Base-by-base conservation (phyloP, 2,888 invertebrate species). In the Chrysodeixis includens region DNA sequence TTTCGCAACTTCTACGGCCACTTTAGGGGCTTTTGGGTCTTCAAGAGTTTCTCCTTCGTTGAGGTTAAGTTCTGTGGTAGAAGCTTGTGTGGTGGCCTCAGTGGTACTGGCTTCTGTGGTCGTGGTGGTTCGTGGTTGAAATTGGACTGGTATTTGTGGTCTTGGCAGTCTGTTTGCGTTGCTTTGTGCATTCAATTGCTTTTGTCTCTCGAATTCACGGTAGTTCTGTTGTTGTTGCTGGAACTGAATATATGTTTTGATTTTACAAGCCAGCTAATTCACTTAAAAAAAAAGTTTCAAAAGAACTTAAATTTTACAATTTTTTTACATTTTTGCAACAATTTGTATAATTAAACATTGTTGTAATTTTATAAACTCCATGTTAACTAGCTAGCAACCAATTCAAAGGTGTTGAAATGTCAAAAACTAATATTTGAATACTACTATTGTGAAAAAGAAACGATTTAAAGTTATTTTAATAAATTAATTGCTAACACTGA, bases 1-100 rank as follows among this genome's bases (percentile, higher is more conserved):
- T 56, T 88, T 93, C 0, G 93, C 81, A 0, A 94, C 88, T 88
- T 95, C 94, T 14, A 94, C 91, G 0, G 92, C 85, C 0, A 89
- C 89, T 60, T 90, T 90, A 60, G 83, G 70, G 56, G 85, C 88
- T 62, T 86, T 84, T 3, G 83, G 67, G 30, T 83, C 81, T 14
- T 88, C 88, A 1, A 88, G 71, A 7, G 86, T 82, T 78, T 94
- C 93, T 12, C 86, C 90, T 78, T 93, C 86, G 44, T 93, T 92
- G 1, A 92, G 62, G 18, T 84, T 77, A 0, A 86, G 44, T 78
- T 91, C 90, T 22, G 93, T 92, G 1, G 91, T 90, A 12, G 90
- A 74, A 56, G 87, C 83, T 56, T 79, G 73, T 26, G 90, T 88
- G 1, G 88, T 79, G 0, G 85, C 75, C 72, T 90, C 87, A 9